phyloP scores from a whole-genome alignment of 2,797 vertebrate species.

The Strix occidentalis region DNA sequence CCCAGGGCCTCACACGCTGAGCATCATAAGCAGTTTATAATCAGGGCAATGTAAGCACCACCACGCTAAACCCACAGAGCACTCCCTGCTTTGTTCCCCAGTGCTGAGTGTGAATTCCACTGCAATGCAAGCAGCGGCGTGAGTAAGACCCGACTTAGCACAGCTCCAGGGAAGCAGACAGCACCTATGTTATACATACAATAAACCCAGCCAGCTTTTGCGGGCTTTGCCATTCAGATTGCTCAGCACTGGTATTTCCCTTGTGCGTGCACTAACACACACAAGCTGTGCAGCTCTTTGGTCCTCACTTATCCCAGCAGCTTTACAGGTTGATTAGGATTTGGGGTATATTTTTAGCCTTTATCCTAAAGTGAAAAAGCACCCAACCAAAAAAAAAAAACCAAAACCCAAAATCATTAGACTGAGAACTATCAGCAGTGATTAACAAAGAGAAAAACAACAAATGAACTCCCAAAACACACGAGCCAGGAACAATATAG shows the following conservation, averaged over 20 bases:
- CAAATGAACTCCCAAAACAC: neutral
- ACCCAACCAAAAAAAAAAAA: neutral
- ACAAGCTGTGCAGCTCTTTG: neutral
- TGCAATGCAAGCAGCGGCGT: accelerated
- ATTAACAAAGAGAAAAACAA: neutral
- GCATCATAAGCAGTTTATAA: neutral
- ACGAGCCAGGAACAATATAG: neutral
- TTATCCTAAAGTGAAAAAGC: neutral
- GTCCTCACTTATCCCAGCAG: neutral
- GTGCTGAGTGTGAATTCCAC: neutral
- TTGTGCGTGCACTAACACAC: neutral
- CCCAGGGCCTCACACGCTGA: accelerated
- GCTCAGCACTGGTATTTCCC: neutral
- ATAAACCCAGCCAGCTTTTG: neutral
- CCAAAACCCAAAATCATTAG: neutral
- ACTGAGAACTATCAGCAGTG: neutral
- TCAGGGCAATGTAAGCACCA: neutral
- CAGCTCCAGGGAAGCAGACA: neutral
- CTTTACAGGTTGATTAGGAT: neutral
- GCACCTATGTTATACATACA: neutral
- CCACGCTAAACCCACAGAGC: neutral
- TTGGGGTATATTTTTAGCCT: neutral
- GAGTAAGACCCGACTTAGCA: neutral
- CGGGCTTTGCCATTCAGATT: neutral
- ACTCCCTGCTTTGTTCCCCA: neutral